Evolutionary conservation across 1,140 invertebrate genomes (phyloP), one percentile per base, ranked within the genome.

Genomic region (Drosophila miranda): DNA sequence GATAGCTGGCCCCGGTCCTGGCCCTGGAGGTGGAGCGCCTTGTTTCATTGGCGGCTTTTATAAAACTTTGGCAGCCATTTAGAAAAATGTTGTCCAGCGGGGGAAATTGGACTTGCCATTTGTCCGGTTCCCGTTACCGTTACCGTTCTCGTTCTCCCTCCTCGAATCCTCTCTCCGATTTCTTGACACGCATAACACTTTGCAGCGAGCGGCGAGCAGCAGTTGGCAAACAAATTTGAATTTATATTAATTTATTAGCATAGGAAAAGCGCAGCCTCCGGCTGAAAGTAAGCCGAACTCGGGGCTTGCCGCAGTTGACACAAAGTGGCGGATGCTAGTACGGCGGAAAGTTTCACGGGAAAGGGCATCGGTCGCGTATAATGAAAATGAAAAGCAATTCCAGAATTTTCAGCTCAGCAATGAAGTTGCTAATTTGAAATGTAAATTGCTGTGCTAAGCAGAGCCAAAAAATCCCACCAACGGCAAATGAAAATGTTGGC

Each of bases 161-260:
- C 38, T 55, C 19, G 19, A 19, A 19, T 19, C 19, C 50, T 44
- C 28, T 72, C 57, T 58, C 48, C 14, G 23, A 50, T 54, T 62
- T 57, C 60, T 61, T 73, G 78, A 75, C 82, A 78, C 51, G 76
- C 75, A 86, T 82, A 87, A 86, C 81, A 86, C 82, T 86, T 87
- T 86, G 78, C 72, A 54, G 55, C 26, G 19, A 26, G 23, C 23
- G 5, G 23, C 23, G 19, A 55, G 72, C 76, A 86, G 82, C 82
- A 86, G 82, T 86, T 86, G 82, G 82, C 82, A 82, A 87, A 86
- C 82, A 86, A 86, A 86, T 86, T 86, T 86, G 82, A 87, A 87
- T 87, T 87, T 87, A 87, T 87, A 87, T 87, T 87, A 87, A 87
- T 87, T 87, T 87, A 87, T 87, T 87, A 87, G 82, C 82, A 87